These are phyloP conservation scores for Cremastinae sp. DNA, from an alignment of 2,888 invertebrate species.

Conservation along the genomic window DNA sequence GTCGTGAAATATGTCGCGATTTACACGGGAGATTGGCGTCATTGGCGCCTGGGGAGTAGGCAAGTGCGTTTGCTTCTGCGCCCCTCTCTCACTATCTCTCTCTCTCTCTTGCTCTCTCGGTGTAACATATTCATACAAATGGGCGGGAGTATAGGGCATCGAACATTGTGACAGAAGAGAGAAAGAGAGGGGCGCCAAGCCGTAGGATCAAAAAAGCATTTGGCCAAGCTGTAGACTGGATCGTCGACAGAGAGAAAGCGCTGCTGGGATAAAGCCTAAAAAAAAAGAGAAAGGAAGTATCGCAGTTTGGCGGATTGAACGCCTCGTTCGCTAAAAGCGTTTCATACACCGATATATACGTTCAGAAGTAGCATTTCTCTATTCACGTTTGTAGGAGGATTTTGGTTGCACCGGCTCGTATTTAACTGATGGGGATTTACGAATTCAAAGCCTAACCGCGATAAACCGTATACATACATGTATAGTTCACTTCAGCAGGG, in stretches of 20 bases:
- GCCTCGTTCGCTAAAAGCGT: constrained; percentile 34
- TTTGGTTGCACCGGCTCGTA: background rate
- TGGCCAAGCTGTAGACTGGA: constrained; percentile 70
- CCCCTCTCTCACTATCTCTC: too few relatives aligned
- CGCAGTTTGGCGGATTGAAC: constrained; percentile 26
- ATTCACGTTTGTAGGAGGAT: constrained; percentile 40
- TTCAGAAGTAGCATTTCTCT: too few relatives aligned
- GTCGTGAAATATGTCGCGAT: constrained; percentile 80
- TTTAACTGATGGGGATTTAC: too few relatives aligned
- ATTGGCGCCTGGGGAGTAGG: constrained; percentile 78
- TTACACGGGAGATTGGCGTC: constrained; percentile 80
- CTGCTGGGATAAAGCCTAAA: constrained; percentile 43
- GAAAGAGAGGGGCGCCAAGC: constrained; percentile 33
- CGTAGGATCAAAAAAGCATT: constrained; percentile 78
- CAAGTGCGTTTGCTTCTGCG: constrained; percentile 68
- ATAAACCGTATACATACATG: too few relatives aligned
- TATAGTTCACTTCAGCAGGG: too few relatives aligned
- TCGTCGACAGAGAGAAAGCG: constrained; percentile 40
- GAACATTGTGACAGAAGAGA: constrained; percentile 20
- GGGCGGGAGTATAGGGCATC: constrained; percentile 33
- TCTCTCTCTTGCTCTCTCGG: too few relatives aligned
- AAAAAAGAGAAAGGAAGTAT: constrained; percentile 43
- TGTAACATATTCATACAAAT: constrained; percentile 3
- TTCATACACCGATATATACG: background rate
- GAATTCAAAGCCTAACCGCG: too few relatives aligned